Evolutionary conservation across 2,797 vertebrate genomes (phyloP).

Genomic region (Gallirallus australis): DNA sequence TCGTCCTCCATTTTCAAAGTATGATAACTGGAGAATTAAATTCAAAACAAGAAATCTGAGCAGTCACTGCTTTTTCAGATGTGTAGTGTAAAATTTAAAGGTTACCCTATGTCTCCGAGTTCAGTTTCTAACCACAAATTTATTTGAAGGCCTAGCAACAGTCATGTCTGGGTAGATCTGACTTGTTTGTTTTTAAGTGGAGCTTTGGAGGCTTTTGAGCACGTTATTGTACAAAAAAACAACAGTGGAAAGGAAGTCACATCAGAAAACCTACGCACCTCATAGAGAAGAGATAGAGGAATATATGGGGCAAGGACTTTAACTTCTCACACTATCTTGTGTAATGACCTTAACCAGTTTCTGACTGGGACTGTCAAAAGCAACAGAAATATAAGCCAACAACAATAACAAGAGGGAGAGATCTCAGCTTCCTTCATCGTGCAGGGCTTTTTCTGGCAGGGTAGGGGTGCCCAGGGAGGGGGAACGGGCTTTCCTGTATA

Average conservation of each 20-base stretch:
- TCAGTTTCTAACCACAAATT: neutral
- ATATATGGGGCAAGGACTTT: neutral
- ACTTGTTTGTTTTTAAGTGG: neutral
- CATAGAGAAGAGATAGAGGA: neutral
- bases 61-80: neutral
- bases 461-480: rapidly evolving
- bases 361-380: neutral
- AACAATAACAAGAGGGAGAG: neutral
- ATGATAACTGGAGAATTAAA: neutral
- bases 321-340: neutral
- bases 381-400: neutral
- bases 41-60: neutral
- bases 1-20: neutral
- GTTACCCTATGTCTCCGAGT: neutral
- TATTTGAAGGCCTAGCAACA: neutral
- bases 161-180: neutral
- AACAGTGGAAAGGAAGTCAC: neutral
- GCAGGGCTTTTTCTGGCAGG: neutral
- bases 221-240: neutral
- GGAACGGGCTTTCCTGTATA: neutral
- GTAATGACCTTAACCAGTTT: neutral
- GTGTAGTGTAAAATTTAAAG: neutral
- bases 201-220: neutral
- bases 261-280: neutral
- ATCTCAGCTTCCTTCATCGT: neutral